These are phyloP conservation scores for Recurvirostra avosetta DNA, from an alignment of 2,113 vertebrate genomes.

Conservation along the genomic window DNA sequence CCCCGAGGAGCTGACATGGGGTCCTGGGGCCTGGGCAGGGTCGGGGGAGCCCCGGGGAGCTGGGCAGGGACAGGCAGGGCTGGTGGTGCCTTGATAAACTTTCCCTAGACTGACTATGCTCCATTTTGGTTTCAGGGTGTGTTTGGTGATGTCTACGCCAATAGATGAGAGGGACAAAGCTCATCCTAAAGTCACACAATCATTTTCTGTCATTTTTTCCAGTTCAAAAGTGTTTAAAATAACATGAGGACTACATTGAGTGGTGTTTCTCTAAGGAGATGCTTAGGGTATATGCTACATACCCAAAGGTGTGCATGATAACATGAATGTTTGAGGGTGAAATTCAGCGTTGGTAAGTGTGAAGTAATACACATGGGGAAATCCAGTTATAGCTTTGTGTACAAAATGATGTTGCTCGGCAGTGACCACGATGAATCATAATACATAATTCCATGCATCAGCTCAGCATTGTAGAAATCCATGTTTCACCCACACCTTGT, in stretches of 20 bases:
- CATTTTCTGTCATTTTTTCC: neutral
- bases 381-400: neutral
- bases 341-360: neutral
- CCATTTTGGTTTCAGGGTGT: neutral
- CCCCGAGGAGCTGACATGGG: neutral
- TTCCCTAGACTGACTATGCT: neutral
- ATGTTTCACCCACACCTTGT: neutral
- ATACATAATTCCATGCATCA: neutral
- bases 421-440: neutral
- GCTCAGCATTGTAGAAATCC: neutral
- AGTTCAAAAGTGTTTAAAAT: neutral
- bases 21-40: neutral
- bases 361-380: neutral
- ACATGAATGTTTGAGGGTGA: neutral
- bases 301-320: neutral
- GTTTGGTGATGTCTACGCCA: neutral
- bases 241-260: neutral
- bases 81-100: neutral
- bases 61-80: neutral
- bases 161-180: neutral
- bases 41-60: neutral
- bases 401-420: neutral
- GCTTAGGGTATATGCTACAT: neutral
- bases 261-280: neutral
- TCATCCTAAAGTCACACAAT: neutral